Conservation (phyloP, 2,888 invertebrate species). For the Trissolcus brochymenae region DNA sequence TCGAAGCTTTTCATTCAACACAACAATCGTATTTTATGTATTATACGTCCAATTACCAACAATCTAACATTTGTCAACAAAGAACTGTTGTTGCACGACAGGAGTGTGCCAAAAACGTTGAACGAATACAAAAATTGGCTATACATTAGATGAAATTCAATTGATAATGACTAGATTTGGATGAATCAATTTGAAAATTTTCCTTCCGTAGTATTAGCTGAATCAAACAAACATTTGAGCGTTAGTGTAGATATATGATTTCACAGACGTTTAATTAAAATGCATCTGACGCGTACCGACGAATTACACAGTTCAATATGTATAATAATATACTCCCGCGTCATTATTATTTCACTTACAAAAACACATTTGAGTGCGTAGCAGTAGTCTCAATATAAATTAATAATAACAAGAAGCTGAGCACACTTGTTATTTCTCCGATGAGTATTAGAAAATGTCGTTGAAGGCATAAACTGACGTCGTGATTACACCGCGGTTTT, state of each 20-base stretch:
- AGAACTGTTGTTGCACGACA: neutral
- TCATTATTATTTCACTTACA: too few relatives aligned
- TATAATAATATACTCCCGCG: neutral
- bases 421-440: neutral
- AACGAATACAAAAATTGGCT: neutral
- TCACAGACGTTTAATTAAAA: slow-evolving; percentile 3
- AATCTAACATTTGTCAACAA: slow-evolving; percentile 22
- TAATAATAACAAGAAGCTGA: too few relatives aligned
- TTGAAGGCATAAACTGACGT: slow-evolving; percentile 3
- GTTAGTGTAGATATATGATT: slow-evolving; percentile 13
- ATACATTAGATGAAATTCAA: neutral
- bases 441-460: slow-evolving; percentile 3
- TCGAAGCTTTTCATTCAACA: slow-evolving; percentile 2
- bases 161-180: slow-evolving; percentile 6
- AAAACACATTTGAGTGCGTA: too few relatives aligned
- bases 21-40: slow-evolving; percentile 17
- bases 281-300: too few relatives aligned
- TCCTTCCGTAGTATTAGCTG: slow-evolving; percentile 38
- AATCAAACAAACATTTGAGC: slow-evolving; percentile 44
- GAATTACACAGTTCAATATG: neutral
- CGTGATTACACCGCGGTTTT: too few relatives aligned
- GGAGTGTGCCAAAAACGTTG: neutral
- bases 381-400: too few relatives aligned
- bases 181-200: slow-evolving; percentile 1
- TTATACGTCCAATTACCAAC: slow-evolving; percentile 27